These are phyloP conservation scores for Vesta saturnalis DNA, from an alignment of 2,888 invertebrate genomes.

Conservation along the genomic window DNA sequence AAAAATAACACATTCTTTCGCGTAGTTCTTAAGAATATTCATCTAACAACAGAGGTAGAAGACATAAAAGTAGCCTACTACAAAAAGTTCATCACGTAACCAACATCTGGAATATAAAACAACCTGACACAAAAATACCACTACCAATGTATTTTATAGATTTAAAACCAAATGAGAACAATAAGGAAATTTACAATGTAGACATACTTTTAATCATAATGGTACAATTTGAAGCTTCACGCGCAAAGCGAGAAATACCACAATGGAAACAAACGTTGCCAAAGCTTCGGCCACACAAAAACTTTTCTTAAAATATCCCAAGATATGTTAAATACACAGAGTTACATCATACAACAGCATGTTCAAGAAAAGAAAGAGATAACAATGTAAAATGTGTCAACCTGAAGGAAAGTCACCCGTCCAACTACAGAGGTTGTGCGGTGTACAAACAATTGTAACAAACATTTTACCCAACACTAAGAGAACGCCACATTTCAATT, in stretches of 20 bases:
- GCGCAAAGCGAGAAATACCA: not conserved
- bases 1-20: not conserved
- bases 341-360: too few relatives aligned
- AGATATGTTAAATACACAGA: not conserved
- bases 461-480: too few relatives aligned
- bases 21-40: not conserved
- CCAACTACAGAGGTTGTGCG: too few relatives aligned
- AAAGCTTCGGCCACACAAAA: not conserved
- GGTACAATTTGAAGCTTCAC: not conserved
- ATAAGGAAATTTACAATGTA: not conserved
- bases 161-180: not conserved
- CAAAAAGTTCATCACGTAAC: not conserved
- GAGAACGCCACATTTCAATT: too few relatives aligned
- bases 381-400: not conserved
- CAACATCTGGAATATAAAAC: not conserved
- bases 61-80: not conserved
- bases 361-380: not conserved
- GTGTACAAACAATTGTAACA: too few relatives aligned
- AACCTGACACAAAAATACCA: not conserved
- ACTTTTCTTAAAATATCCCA: too few relatives aligned
- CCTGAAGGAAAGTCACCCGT: too few relatives aligned
- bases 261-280: not conserved
- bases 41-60: not conserved
- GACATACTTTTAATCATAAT: not conserved
- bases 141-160: not conserved